phyloP scores from a whole-genome alignment of 2,797 vertebrate species.

The Cercopithecus diana region DNA sequence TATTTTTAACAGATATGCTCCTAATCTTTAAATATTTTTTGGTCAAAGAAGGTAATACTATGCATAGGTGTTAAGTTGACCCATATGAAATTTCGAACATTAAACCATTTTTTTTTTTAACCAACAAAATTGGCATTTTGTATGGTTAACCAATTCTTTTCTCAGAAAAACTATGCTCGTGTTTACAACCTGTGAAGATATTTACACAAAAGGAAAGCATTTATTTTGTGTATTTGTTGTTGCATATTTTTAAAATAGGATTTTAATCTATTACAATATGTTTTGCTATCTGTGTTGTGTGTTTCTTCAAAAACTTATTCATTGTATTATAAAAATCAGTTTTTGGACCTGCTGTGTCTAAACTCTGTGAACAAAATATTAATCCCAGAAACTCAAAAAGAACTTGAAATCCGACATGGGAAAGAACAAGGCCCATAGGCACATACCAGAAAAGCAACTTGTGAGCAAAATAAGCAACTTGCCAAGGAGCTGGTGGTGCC shows the following conservation, averaged over 20 bases:
- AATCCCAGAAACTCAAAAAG: conserved; percentile 3
- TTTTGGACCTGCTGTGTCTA: not conserved
- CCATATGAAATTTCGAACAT: not conserved
- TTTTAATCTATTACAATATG: not conserved
- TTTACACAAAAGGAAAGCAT: not conserved
- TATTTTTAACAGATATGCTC: not conserved
- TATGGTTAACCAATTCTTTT: not conserved
- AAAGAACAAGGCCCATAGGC: not conserved
- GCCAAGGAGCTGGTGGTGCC: not conserved
- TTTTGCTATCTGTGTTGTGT: not conserved
- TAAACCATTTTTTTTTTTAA: not conserved
- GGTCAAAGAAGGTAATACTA: not conserved
- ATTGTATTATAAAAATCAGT: not conserved
- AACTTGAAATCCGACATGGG: not conserved
- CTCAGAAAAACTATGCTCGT: not conserved
- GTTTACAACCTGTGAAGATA: not conserved
- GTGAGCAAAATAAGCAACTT: conserved; percentile 6
- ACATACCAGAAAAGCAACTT: not conserved
- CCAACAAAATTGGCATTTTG: not conserved
- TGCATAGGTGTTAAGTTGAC: not conserved
- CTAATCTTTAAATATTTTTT: not conserved
- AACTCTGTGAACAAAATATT: not conserved
- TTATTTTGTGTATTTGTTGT: not conserved
- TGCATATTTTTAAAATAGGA: not conserved
- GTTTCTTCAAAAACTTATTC: not conserved